phyloP scores from a whole-genome alignment of 2,888 invertebrate genomes.

The Euclidia mi region DNA sequence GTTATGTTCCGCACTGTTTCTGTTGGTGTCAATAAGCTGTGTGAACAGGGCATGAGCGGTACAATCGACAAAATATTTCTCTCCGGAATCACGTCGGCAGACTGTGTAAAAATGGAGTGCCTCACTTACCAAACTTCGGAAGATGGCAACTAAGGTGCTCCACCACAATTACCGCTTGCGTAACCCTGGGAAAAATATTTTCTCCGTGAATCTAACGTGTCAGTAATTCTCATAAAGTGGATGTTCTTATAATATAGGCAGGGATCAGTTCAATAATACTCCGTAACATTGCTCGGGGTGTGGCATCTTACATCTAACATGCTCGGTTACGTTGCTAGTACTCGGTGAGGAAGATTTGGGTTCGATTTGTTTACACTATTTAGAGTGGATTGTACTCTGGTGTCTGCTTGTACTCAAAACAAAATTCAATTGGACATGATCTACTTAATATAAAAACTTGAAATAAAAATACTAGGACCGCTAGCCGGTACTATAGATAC shows the following conservation, averaged over 20 bases:
- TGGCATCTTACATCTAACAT: constrained; percentile 82
- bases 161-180: constrained; percentile 90
- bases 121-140: constrained; percentile 90
- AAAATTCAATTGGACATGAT: constrained; percentile 66
- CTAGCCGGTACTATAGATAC: constrained; percentile 79
- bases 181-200: constrained; percentile 90
- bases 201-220: constrained; percentile 90
- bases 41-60: constrained; percentile 85
- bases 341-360: constrained; percentile 70
- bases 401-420: constrained; percentile 68
- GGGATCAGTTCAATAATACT: constrained; percentile 71
- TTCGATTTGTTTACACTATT: constrained; percentile 68
- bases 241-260: constrained; percentile 78
- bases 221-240: constrained; percentile 86
- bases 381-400: constrained; percentile 66
- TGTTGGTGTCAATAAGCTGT: constrained; percentile 82
- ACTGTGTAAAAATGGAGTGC: constrained; percentile 89
- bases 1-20: constrained; percentile 86
- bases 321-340: constrained; percentile 75
- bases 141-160: constrained; percentile 90
- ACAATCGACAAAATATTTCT: constrained; percentile 90
- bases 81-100: constrained; percentile 90
- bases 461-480: constrained; percentile 81
- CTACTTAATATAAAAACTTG: constrained; percentile 73
- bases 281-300: constrained; percentile 79